phyloP scores from a whole-genome alignment of 2,888 invertebrate genomes.

The Ametastegia equiseti region DNA sequence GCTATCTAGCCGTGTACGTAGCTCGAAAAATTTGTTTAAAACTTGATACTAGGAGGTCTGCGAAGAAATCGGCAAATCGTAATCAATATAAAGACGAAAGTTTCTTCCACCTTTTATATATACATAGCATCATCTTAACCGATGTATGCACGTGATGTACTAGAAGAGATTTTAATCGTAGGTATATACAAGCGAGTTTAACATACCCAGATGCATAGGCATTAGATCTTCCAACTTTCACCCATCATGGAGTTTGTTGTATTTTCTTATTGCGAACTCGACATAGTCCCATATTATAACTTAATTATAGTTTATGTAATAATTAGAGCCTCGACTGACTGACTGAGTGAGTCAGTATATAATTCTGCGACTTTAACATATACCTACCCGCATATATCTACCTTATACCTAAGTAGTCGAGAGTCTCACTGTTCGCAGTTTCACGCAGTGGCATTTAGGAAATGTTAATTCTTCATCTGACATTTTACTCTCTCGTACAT shows the following conservation, averaged over 20 bases:
- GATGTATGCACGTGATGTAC: too few species aligned
- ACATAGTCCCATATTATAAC: background rate
- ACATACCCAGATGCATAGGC: too few species aligned
- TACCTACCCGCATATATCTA: background rate
- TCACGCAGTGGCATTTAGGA: slow-evolving; percentile 66
- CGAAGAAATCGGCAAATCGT: too few species aligned
- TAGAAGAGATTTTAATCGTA: too few species aligned
- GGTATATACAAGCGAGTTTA: too few species aligned
- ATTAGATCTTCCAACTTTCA: background rate
- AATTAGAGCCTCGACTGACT: slow-evolving; percentile 18
- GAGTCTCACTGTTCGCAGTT: slow-evolving; percentile 48
- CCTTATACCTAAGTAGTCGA: background rate
- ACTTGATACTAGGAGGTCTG: too few species aligned
- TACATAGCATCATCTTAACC: too few species aligned
- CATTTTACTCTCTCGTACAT: slow-evolving; percentile 59
- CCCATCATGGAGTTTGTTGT: slow-evolving; percentile 3
- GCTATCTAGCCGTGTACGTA: too few species aligned
- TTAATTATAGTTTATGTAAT: slow-evolving; percentile 31
- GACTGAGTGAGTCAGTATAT: background rate
- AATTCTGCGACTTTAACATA: background rate
- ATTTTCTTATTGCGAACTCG: background rate
- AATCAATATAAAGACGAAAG: too few species aligned
- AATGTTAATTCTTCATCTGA: slow-evolving; percentile 65
- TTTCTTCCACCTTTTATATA: too few species aligned
- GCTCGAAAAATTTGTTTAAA: too few species aligned